Percentiles rank a stretch among this genome's conserved stretches.
Conservation (phyloP, 64 coral and sea anemone genomes). For the Platygyra sinensis region DNA sequence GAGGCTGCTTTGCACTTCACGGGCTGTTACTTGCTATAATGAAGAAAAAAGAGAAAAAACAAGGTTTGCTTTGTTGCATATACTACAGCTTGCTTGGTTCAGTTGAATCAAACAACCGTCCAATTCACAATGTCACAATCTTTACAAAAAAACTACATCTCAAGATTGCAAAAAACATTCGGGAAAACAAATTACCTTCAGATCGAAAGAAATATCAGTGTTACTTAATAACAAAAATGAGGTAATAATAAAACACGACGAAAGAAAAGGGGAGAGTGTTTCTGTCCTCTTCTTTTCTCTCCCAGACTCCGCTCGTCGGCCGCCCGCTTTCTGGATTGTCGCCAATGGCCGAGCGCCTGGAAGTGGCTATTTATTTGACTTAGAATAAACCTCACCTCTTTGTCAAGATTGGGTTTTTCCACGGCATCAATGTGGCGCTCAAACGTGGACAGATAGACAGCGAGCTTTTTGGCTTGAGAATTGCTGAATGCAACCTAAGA, state of each 20-base stretch:
- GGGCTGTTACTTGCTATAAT: slow-evolving; percentile 95
- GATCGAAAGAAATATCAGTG: too few relatives aligned
- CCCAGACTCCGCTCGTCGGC: too few relatives aligned
- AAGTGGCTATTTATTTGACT: background rate
- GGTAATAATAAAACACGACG: too few relatives aligned
- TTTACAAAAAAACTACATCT: too few relatives aligned
- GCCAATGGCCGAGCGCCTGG: too few relatives aligned
- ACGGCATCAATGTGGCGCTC: slow-evolving; percentile 98
- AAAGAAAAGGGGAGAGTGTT: too few relatives aligned
- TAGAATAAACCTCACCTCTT: slow-evolving; percentile 60
- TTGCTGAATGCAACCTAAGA: slow-evolving; percentile 93
- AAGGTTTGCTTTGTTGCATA: background rate
- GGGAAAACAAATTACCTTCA: too few relatives aligned
- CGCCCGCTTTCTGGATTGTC: too few relatives aligned
- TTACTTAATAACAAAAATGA: too few relatives aligned
- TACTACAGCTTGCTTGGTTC: background rate
- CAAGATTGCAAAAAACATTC: too few relatives aligned
- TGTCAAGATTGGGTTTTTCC: slow-evolving; percentile 92
- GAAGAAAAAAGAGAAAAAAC: background rate
- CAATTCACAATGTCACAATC: too few relatives aligned
- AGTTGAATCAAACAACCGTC: background rate
- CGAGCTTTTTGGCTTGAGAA: slow-evolving; percentile 95
- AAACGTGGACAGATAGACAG: slow-evolving; percentile 75
- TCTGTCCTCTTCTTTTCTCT: too few relatives aligned
- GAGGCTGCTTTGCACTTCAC: slow-evolving; percentile 80